Evolutionary conservation across 2,888 invertebrate species (phyloP).

Genomic region (Tryphoninae sp.): DNA sequence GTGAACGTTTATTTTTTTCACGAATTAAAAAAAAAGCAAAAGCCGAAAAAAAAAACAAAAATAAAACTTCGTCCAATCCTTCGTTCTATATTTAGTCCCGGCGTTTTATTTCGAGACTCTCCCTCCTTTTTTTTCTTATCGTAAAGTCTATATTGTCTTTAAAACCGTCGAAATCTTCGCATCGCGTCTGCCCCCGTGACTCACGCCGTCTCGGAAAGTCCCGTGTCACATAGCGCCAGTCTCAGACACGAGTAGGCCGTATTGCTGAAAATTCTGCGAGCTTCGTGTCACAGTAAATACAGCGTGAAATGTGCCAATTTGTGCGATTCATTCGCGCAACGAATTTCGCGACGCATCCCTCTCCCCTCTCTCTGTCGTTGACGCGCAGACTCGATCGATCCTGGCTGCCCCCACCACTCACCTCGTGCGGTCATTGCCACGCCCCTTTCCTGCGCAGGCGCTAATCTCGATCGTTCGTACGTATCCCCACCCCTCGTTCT

Average conservation of each 20-base stretch:
- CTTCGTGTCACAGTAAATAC: not conserved
- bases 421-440: no score
- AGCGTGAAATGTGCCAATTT: not conserved
- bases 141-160: no score
- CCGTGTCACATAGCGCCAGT: no score
- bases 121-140: no score
- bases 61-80: slow-evolving; percentile 15
- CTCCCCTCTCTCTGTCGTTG: not conserved
- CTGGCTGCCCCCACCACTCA: no score
- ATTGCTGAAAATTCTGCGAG: not conserved
- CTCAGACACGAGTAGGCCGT: not conserved
- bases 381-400: not conserved
- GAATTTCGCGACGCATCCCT: not conserved
- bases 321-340: not conserved
- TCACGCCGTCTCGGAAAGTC: no score
- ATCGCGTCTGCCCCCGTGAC: no score
- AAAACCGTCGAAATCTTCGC: no score
- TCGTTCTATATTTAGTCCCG: no score
- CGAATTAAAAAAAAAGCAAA: slow-evolving; percentile 11
- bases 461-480: no score
- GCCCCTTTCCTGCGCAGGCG: no score
- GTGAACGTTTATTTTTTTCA: slow-evolving; percentile 17
- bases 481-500: not conserved
- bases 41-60: not conserved
- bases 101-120: no score